Base-by-base conservation (phyloP, 2,113 vertebrate species). In the Osmerus eperlanus region DNA sequence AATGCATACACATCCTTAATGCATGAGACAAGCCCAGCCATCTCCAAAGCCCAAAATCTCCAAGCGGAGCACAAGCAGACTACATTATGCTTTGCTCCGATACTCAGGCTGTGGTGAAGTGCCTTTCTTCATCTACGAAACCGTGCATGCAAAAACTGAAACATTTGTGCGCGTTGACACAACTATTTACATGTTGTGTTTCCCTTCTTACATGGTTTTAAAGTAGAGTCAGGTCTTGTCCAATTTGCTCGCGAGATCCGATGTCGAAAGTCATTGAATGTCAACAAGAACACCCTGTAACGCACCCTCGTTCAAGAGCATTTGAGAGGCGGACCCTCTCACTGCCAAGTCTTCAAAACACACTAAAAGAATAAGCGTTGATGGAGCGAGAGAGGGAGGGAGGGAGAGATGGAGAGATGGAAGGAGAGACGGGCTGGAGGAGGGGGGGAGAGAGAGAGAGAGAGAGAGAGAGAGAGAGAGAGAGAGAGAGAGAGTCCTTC, bases 401-500 rank as follows among this genome's bases (percentile, higher is more conserved):
- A 21, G 58, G 11, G 53, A 16, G 53, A 2, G 53, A 58, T 3
- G 56, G 52, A 18, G n/a, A 21, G 2, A 11, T 12, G 7, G 47
- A 25, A 56, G 13, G 65, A 36, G 13, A 47, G 9, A 36, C 59
- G n/a, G 68, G 62, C 4, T 36, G 32, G 7, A 36, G 25, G 25
- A 28, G 25, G 3, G 2, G 3, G 25, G 3, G 25, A 19, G 70
- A 4, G 54, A 79, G 51, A n/a, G 9, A 41, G n/a, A 65, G 15
- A 18, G n/a, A 23, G 2, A 12, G 29, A 11, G 47, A 25, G 65
- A 36, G 13, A 47, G 9, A 36, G 7, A 36, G n/a, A 65, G 47
- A 19, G 19, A 41, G 32, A 69, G 54, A 64, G 23, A 55, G 36
- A 59, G 21, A 59, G 66, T 75, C 75, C 72, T 87, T 80, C 65